These are phyloP conservation scores for Phorcus lineatus DNA, from an alignment of 2,888 invertebrate genomes.

Conservation along the genomic window DNA sequence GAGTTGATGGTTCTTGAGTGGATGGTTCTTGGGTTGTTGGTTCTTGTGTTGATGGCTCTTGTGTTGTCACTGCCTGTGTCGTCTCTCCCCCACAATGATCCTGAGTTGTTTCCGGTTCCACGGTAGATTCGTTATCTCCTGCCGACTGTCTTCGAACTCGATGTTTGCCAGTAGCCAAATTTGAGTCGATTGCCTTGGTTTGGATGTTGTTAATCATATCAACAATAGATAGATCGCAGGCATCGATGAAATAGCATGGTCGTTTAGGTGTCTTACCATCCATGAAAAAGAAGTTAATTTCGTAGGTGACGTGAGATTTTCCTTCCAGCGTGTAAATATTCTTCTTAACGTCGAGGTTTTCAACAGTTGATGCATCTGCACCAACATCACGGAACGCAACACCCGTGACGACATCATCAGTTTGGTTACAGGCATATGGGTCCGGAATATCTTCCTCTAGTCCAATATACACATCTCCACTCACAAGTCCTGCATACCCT, in stretches of 20 bases:
- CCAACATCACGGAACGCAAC: background rate
- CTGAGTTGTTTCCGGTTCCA: background rate
- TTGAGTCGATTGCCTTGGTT: too few species aligned
- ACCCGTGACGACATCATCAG: background rate
- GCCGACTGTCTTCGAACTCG: too few species aligned
- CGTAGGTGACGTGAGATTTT: conserved; percentile 6
- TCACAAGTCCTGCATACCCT: conserved; percentile 5
- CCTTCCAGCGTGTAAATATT: background rate
- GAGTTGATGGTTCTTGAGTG: too few species aligned
- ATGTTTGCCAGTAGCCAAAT: too few species aligned
- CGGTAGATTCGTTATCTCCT: too few species aligned
- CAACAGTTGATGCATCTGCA: background rate
- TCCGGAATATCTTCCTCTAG: background rate
- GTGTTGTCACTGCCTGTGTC: background rate
- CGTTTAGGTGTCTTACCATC: conserved; percentile 30
- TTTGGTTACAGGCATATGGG: background rate
- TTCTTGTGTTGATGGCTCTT: too few species aligned
- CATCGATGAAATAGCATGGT: conserved; percentile 50
- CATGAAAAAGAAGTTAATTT: conserved; percentile 9
- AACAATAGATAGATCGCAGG: conserved; percentile 19
- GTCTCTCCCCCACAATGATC: too few species aligned
- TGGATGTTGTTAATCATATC: background rate
- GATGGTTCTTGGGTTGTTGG: too few species aligned
- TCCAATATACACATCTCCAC: background rate
- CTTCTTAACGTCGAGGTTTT: background rate